Evolutionary conservation across 2,888 invertebrate genomes (phyloP), one percentile per base, ranked within the genome.

Genomic region (Agrochola circellaris): DNA sequence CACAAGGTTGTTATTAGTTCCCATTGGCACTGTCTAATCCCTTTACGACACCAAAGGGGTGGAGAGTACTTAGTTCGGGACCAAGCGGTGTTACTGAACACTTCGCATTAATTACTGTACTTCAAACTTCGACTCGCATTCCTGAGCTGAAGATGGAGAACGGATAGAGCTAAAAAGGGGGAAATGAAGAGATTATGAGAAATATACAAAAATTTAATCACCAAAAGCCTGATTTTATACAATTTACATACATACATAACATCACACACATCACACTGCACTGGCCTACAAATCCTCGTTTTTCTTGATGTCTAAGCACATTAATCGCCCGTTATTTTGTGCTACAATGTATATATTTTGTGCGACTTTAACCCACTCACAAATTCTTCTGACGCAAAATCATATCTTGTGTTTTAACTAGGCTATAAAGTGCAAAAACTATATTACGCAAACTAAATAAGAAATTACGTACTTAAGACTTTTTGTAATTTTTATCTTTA

Each of bases 11-110:
- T 81, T 84, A 72, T 66, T 58, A 5, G 65, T n/a, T 79, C 79
- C 64, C 67, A n/a, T 13, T 38, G 68, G 42, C 15, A 30, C 13
- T 68, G 60, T 48, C 34, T 82, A 68, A 85, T 85, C 81, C 75
- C 81, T 82, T 82, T 58, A 84, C 51, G 71, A 85, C 85, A 85
- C 81, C 68, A 81, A 85, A 82, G 81, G 72, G 82, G 85, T 68
- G 81, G 85, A 75, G 48, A 62, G 42, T 65, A 75, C 75, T 80
- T 70, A 74, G 68, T 48, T 7, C 60, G 71, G 74, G 61, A 51
- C 75, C 68, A 65, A 68, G 81, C 64, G 54, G 48, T 80, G 71
- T 75, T 69, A 75, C 68, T n/a, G 56, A 81, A 75, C 61, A 72
- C 71, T 81, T 81, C 45, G 61, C 82, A 81, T 85, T 85, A 81